Conservation (phyloP, 2,888 invertebrate genomes). For the Chorisops tibialis region DNA sequence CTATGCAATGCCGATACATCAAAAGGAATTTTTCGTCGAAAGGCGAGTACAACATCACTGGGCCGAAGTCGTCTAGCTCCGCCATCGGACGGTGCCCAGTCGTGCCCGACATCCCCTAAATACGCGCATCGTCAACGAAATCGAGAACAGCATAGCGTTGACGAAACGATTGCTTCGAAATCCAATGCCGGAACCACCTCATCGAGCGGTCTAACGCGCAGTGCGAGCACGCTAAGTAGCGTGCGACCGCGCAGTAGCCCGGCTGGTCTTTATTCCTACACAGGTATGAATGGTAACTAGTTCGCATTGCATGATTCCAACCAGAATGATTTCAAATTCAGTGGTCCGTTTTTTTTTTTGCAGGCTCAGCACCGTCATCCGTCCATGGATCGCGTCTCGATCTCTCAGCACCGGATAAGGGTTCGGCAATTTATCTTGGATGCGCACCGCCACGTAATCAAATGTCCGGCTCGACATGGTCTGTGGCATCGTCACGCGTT, state of each 20-base stretch:
- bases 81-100: slow-evolving; percentile 47
- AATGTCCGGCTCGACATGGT: slow-evolving; percentile 40
- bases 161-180: neutral
- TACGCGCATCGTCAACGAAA: slow-evolving; percentile 44
- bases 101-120: slow-evolving; percentile 52
- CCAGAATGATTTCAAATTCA: no score
- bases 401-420: slow-evolving; percentile 58
- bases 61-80: slow-evolving; percentile 36
- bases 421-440: slow-evolving; percentile 62
- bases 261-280: slow-evolving; percentile 73
- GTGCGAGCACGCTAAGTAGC: slow-evolving; percentile 44
- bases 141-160: slow-evolving; percentile 42
- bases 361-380: slow-evolving; percentile 70
- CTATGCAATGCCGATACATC: slow-evolving; percentile 50
- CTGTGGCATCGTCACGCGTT: slow-evolving; percentile 55
- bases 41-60: slow-evolving; percentile 48
- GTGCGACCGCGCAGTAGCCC: slow-evolving; percentile 73
- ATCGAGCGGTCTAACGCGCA: slow-evolving; percentile 38
- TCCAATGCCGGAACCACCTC: slow-evolving; percentile 27
- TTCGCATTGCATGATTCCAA: no score
- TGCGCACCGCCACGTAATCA: slow-evolving; percentile 47
- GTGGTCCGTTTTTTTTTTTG: slow-evolving; percentile 22
- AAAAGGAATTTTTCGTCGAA: slow-evolving; percentile 51
- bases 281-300: slow-evolving; percentile 51
- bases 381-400: slow-evolving; percentile 70